Conservation (phyloP, 2,797 vertebrate species). For the Cirrhinus molitorella region DNA sequence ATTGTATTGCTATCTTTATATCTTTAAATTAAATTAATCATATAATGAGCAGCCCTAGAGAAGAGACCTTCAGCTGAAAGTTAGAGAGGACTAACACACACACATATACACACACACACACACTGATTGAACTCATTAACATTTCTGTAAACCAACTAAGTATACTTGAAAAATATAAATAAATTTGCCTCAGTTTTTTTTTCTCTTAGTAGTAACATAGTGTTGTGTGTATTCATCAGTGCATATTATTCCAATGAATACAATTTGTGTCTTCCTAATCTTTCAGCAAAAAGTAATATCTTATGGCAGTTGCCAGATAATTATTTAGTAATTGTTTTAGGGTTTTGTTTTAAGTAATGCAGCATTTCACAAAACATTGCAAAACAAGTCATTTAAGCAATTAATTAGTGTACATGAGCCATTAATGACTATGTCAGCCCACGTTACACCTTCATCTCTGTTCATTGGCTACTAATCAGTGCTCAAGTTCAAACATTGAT, state of each 20-base stretch:
- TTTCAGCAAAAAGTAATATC: neutral
- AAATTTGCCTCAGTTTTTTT: neutral
- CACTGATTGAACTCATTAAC: too few species aligned
- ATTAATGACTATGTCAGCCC: neutral
- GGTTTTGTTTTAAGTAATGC: neutral
- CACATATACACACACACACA: too few species aligned
- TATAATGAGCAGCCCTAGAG: too few species aligned
- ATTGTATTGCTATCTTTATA: too few species aligned
- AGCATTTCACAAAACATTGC: neutral
- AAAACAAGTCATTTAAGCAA: neutral
- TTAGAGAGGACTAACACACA: neutral
- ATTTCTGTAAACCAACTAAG: too few species aligned
- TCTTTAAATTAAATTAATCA: too few species aligned
- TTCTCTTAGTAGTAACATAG: neutral
- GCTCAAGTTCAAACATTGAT: neutral
- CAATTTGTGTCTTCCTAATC: neutral
- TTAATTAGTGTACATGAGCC: neutral
- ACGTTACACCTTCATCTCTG: neutral
- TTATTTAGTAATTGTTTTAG: neutral
- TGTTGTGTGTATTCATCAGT: neutral
- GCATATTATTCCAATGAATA: neutral
- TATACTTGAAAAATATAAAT: neutral
- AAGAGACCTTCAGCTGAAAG: neutral
- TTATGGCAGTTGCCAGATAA: neutral
- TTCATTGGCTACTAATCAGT: neutral